Percentiles rank a stretch among this genome's conserved stretches.
Conservation (phyloP, 2,888 invertebrate species). For the Melanophora roralis region DNA sequence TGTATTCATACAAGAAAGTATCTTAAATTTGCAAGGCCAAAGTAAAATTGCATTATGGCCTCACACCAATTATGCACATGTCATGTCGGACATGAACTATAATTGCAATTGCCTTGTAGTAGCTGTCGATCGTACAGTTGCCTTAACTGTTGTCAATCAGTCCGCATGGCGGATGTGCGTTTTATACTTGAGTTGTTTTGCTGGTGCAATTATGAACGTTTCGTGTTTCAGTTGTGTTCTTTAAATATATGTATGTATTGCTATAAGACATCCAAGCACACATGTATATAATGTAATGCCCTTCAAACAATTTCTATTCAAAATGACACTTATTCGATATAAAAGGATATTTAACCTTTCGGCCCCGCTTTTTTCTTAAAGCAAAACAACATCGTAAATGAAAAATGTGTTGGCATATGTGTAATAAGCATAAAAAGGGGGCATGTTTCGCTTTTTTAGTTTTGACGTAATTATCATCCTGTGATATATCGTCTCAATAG, state of each 20-base stretch:
- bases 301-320: too few relatives aligned
- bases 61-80: constrained; percentile 64
- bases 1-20: not conserved
- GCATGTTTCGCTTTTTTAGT: too few relatives aligned
- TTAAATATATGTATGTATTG: not conserved
- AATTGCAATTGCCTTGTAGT: constrained; percentile 66
- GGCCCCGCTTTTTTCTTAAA: too few relatives aligned
- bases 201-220: constrained; percentile 52
- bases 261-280: not conserved
- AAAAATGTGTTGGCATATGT: too few relatives aligned
- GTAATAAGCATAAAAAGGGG: too few relatives aligned
- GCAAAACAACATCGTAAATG: too few relatives aligned
- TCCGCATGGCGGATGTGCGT: constrained; percentile 66
- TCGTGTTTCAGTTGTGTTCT: constrained; percentile 56
- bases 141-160: constrained; percentile 69
- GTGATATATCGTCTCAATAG: too few relatives aligned
- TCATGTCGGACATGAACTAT: constrained; percentile 60
- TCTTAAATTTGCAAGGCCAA: constrained; percentile 7
- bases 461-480: too few relatives aligned
- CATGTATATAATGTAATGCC: constrained; percentile 15
- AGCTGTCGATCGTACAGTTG: constrained; percentile 68
- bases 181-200: constrained; percentile 62
- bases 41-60: constrained; percentile 30
- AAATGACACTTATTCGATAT: too few relatives aligned
- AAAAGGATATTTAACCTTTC: too few relatives aligned